phyloP scores from a whole-genome alignment of 2,888 invertebrate genomes.

The Brachyptera risi region DNA sequence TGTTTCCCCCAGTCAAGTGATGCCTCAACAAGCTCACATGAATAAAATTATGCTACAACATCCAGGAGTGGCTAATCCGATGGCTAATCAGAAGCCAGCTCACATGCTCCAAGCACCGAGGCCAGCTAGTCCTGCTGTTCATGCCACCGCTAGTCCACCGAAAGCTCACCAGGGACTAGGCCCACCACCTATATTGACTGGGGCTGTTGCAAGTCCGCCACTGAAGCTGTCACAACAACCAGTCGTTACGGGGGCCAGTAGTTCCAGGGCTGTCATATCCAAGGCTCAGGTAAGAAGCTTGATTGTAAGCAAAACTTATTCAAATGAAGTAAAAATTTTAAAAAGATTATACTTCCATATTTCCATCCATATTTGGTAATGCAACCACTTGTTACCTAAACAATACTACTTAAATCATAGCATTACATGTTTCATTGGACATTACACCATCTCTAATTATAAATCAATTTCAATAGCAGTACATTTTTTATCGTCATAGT shows the following conservation, averaged over 20 bases:
- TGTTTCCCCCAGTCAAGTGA: neutral
- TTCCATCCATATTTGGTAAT: no score
- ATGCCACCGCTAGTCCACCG: constrained; percentile 35
- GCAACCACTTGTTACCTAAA: no score
- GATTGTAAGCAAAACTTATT: no score
- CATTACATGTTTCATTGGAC: no score
- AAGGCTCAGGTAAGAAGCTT: neutral
- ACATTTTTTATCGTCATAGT: no score
- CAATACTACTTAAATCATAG: no score
- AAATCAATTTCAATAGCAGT: no score
- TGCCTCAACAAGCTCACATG: constrained; percentile 6
- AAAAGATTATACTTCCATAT: no score
- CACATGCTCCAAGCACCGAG: neutral
- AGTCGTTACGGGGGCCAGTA: constrained; percentile 46
- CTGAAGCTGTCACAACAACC: constrained; percentile 48
- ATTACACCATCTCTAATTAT: no score
- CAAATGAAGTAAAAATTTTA: no score
- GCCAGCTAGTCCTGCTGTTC: constrained; percentile 16
- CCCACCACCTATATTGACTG: constrained; percentile 35
- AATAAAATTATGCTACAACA: neutral
- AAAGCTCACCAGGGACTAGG: constrained; percentile 35
- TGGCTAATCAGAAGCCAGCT: neutral
- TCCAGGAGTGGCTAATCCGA: neutral
- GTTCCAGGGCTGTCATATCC: constrained; percentile 36
- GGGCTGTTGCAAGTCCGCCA: constrained; percentile 54